phyloP scores from a whole-genome alignment of 2,888 invertebrate species.

The Apomyelois bistriatella region DNA sequence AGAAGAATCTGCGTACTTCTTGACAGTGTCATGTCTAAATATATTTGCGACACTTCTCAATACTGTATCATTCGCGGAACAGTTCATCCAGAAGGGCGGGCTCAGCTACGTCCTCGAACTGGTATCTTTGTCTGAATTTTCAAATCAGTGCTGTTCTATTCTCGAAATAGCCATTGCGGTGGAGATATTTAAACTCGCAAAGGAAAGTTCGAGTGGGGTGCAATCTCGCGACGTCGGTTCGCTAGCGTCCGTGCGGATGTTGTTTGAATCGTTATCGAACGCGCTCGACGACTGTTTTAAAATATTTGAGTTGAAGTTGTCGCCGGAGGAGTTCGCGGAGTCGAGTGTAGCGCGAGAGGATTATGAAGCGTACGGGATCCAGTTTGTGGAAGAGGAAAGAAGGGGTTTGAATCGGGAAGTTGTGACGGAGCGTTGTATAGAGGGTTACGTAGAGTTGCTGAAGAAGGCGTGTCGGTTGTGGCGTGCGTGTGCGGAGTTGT shows the following conservation, averaged over 20 bases:
- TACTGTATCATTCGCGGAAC: slow-evolving; percentile 77
- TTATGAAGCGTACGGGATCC: slow-evolving; percentile 37
- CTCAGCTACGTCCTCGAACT: slow-evolving; percentile 77
- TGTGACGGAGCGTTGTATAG: slow-evolving; percentile 33
- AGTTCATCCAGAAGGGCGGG: slow-evolving; percentile 79
- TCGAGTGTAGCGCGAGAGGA: slow-evolving; percentile 51
- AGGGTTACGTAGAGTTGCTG: slow-evolving; percentile 53
- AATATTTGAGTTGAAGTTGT: slow-evolving; percentile 53
- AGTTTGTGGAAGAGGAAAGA: slow-evolving; percentile 25
- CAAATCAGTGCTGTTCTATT: slow-evolving; percentile 80
- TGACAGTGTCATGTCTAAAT: slow-evolving; percentile 80
- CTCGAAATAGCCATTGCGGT: slow-evolving; percentile 81
- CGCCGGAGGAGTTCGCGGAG: slow-evolving; percentile 47
- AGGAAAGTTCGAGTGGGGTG: slow-evolving; percentile 44
- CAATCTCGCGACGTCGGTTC: slow-evolving; percentile 58
- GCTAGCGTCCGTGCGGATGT: slow-evolving; percentile 63
- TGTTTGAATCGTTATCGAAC: slow-evolving; percentile 60
- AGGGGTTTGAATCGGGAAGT: slow-evolving; percentile 31
- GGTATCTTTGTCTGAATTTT: slow-evolving; percentile 74
- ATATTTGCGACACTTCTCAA: slow-evolving; percentile 80
- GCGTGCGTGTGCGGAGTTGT: slow-evolving; percentile 72
- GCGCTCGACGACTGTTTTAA: slow-evolving; percentile 58
- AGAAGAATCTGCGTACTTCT: slow-evolving; percentile 75
- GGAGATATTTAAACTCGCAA: slow-evolving; percentile 75
- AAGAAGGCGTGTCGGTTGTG: slow-evolving; percentile 71